Evolutionary conservation across 2,888 invertebrate genomes (phyloP).

Genomic region (Pterostichus niger): DNA sequence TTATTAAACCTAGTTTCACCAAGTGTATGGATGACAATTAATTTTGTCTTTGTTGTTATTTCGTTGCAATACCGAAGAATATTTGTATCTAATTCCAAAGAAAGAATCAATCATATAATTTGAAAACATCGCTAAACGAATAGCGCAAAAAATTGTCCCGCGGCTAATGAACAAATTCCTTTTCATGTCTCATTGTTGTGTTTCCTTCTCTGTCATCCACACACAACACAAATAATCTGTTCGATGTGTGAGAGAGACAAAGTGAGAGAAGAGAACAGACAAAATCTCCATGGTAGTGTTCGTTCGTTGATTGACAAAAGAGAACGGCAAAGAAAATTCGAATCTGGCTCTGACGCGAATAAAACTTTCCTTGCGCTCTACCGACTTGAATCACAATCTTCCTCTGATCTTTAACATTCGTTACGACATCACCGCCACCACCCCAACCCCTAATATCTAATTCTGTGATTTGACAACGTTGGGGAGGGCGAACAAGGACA

Average conservation of each 20-base stretch:
- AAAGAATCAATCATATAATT: background rate
- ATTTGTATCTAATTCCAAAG: background rate
- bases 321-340: conserved; percentile 44
- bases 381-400: too few species aligned
- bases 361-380: conserved; percentile 25
- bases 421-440: background rate
- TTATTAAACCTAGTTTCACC: too few species aligned
- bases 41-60: too few species aligned
- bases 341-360: conserved; percentile 35
- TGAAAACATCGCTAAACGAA: background rate
- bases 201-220: background rate
- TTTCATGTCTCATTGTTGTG: conserved; percentile 1
- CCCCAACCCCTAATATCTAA: conserved; percentile 21
- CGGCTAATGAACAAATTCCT: conserved; percentile 7
- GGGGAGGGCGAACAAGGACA: too few species aligned
- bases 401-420: too few species aligned
- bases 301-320: conserved; percentile 48
- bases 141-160: conserved; percentile 18
- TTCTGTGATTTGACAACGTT: conserved; percentile 16
- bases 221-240: background rate
- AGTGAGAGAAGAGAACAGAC: background rate
- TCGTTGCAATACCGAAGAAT: too few species aligned
- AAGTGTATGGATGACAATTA: too few species aligned
- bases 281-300: conserved; percentile 13
- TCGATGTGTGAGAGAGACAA: conserved; percentile 5